Evolutionary conservation across 64 coral and sea anemone species (phyloP).

Genomic region (Actinia tenebrosa): DNA sequence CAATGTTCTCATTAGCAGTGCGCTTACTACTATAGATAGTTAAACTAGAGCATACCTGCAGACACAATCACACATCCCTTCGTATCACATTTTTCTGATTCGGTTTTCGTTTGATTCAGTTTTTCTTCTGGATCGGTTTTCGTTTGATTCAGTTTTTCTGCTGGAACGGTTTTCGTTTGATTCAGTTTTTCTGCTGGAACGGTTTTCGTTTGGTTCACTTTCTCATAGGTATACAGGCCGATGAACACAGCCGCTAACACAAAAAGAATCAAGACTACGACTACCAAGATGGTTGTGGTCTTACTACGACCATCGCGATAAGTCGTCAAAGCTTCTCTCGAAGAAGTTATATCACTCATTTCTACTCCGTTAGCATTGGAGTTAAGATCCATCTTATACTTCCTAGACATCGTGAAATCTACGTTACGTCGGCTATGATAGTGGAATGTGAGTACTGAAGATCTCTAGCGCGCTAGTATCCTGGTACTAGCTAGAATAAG

Average conservation of each 20-base stretch:
- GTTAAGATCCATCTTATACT: not conserved
- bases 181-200: too few relatives aligned
- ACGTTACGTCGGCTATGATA: too few relatives aligned
- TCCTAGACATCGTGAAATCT: not conserved
- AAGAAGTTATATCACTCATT: not conserved
- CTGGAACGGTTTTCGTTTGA: too few relatives aligned
- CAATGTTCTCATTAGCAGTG: too few relatives aligned
- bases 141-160: not conserved
- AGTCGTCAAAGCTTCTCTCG: not conserved
- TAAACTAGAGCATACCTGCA: not conserved
- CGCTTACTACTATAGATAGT: too few relatives aligned
- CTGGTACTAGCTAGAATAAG: too few relatives aligned
- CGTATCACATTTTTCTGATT: not conserved
- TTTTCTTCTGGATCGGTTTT: too few relatives aligned
- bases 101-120: too few relatives aligned
- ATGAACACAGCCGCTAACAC: not conserved
- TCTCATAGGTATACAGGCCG: not conserved
- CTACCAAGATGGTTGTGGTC: not conserved
- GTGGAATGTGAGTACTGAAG: too few relatives aligned
- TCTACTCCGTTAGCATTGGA: not conserved
- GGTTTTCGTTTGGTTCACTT: not conserved
- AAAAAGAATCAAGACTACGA: not conserved
- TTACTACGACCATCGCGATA: not conserved
- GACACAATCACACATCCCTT: not conserved
- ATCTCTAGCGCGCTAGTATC: too few relatives aligned